A percentile compares a stretch with the other conserved stretches of the same genome.
Evolutionary conservation across 1,140 invertebrate species (phyloP).

Genomic region (Bombus fervidus): DNA sequence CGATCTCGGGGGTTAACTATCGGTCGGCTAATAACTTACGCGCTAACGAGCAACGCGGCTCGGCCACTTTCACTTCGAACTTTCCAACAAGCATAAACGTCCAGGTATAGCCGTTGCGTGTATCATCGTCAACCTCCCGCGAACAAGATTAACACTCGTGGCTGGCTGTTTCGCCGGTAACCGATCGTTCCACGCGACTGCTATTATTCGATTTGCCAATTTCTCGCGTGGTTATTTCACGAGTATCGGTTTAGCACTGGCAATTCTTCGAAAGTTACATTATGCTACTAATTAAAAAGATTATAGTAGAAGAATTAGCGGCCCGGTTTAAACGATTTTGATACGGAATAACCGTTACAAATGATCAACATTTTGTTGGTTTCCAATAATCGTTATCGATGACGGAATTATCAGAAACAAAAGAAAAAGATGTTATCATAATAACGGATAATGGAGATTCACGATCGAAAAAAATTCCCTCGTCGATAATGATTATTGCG

Average conservation of each 20-base stretch:
- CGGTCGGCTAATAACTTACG: conserved; percentile 56
- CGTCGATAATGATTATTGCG: too few species aligned
- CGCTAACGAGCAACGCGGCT: conserved; percentile 52
- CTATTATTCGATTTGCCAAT: conserved; percentile 26
- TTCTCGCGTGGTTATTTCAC: background rate
- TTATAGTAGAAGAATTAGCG: too few species aligned
- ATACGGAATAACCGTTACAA: too few species aligned
- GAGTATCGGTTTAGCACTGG: background rate
- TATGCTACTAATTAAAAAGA: too few species aligned
- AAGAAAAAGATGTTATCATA: too few species aligned
- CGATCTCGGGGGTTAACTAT: conserved; percentile 56
- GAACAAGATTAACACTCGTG: background rate
- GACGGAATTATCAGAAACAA: too few species aligned
- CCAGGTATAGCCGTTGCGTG: background rate
- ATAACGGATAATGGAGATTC: too few species aligned
- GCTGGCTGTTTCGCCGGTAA: background rate
- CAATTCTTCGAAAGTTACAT: background rate
- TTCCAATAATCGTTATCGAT: too few species aligned
- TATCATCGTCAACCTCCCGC: conserved; percentile 4
- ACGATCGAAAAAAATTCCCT: too few species aligned
- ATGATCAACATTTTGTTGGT: too few species aligned
- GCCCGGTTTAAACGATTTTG: too few species aligned
- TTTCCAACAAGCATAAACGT: conserved; percentile 28
- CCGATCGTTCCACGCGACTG: background rate
- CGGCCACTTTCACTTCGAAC: conserved; percentile 59